A percentile compares a stretch with the other conserved stretches of the same genome.
Conservation (phyloP, 2,888 invertebrate genomes). For the Eupsilia transversa region DNA sequence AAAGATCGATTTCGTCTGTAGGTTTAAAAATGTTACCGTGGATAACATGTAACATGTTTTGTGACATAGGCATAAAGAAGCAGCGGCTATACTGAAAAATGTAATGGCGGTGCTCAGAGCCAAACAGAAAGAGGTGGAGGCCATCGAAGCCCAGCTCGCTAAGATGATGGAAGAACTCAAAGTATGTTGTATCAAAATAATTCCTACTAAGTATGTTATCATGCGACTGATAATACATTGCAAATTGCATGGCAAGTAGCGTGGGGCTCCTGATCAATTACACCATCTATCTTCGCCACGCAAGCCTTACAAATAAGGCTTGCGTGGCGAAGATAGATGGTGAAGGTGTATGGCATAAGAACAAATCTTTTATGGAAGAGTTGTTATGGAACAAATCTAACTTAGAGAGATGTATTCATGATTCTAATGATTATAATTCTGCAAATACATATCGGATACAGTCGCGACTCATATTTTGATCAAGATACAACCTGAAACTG, state of each 20-base stretch:
- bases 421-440: no score
- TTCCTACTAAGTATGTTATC: not conserved
- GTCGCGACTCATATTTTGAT: no score
- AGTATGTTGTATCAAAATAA: conserved; percentile 81
- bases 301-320: no score
- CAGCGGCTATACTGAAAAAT: conserved; percentile 93
- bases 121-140: conserved; percentile 95
- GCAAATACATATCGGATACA: no score
- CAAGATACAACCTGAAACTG: no score
- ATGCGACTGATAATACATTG: not conserved
- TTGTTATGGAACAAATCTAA: no score
- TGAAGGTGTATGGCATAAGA: no score
- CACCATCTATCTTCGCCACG: conserved; percentile 18
- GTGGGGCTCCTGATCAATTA: not conserved
- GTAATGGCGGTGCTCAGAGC: conserved; percentile 94
- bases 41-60: not conserved
- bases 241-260: not conserved
- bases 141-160: conserved; percentile 94
- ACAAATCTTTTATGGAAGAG: no score
- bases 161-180: conserved; percentile 93
- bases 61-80: conserved; percentile 92
- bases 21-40: not conserved
- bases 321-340: no score
- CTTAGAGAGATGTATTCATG: no score
- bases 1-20: not conserved